Percentiles rank a stretch among this genome's conserved stretches.
Conservation (phyloP, 2,113 vertebrate species). For the Sylvietta virens region DNA sequence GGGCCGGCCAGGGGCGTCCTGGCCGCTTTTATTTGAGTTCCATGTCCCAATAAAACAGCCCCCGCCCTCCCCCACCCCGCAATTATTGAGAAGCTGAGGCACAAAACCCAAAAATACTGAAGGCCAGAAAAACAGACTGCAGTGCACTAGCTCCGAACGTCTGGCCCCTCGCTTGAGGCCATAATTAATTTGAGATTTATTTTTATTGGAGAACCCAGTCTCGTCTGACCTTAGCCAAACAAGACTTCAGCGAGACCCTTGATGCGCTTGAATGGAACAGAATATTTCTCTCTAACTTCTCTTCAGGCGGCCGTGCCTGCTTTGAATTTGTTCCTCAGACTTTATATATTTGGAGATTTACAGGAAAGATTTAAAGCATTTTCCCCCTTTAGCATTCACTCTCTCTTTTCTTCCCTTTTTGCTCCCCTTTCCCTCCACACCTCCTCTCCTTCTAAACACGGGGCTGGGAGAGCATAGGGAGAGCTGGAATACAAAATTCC, state of each 20-base stretch:
- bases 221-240: constrained; percentile 98
- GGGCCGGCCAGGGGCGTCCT: background rate
- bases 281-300: constrained; percentile 86
- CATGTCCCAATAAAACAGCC: background rate
- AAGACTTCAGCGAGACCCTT: constrained; percentile 87
- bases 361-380: constrained; percentile 72
- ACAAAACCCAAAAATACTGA: constrained; percentile 68
- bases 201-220: constrained; percentile 98
- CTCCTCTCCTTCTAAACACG: background rate
- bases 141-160: constrained; percentile 85
- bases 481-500: background rate
- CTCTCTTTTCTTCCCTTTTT: background rate
- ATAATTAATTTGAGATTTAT: constrained; percentile 99
- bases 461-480: background rate
- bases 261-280: constrained; percentile 88
- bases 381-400: background rate
- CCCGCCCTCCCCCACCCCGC: background rate
- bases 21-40: constrained; percentile 19
- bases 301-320: constrained; percentile 82
- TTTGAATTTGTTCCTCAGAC: constrained; percentile 85
- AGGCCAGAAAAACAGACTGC: constrained; percentile 81
- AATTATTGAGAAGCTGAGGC: constrained; percentile 56
- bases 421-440: background rate
- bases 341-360: constrained; percentile 71
- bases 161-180: constrained; percentile 93